Base-by-base conservation (phyloP, 2,888 invertebrate species). In the Microctonus aethiopoides region DNA sequence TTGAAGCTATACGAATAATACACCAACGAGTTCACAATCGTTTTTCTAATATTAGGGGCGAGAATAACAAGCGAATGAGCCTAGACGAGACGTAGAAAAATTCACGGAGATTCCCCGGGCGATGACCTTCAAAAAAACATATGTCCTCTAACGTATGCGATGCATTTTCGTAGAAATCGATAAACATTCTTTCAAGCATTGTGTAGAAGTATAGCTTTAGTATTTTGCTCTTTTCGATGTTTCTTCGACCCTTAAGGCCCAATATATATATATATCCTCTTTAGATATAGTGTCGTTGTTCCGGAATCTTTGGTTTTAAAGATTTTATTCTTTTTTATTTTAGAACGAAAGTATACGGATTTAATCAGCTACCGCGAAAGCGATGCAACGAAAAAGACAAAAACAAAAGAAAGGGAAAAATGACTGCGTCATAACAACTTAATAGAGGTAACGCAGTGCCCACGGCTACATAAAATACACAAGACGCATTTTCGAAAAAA, bases 341-440 rank as follows among this genome's bases (percentile, higher is more conserved):
- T 59, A 1, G 20, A 51, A 39, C 2, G 29, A 51, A 62, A 32
- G 63, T 32, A 57, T 57, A 13, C 65, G 67, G 67, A 60, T 74
- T 75, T 71, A 71, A 74, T 69, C 74, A 69, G 72, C 71, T 74
- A 72, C 73, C 64, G 69, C 70, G 73, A 71, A 69, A 72, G 41
- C 46, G 46, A 61, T 68, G 62, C 41, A 60, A 20, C 46, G 16
- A 52, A 64, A 51, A 67, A 51, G 34, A 64, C 62, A 52, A 16
- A 16, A 16, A 16, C 16, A 46, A 46, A 46, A 46, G 46, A n/a
- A 16, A 46, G 16, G 16, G 16, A 46, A 7, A 46, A 46, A 66
- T 70, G 69, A 63, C 34, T 66, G 39, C 61, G 68, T 67, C 67
- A 68, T 74, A 75, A 75, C 75, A 67, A 74, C 75, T 74, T 75